Evolutionary conservation across 2,888 invertebrate species (phyloP).

Genomic region (Callimorpha dominula): DNA sequence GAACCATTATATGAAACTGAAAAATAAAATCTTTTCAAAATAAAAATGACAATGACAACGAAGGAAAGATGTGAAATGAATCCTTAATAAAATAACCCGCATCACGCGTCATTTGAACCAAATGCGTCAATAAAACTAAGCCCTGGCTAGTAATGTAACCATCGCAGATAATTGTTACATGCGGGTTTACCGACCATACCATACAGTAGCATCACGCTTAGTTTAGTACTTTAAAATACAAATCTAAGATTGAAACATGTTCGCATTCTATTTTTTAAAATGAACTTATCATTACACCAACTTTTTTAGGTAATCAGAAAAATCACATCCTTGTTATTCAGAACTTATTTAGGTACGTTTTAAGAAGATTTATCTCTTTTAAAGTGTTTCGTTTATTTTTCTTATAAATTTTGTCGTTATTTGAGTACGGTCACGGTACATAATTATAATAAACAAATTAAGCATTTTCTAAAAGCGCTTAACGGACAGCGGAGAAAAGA

Average conservation of each 20-base stretch:
- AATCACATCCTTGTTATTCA: background rate
- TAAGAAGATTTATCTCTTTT: background rate
- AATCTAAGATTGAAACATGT: conserved; percentile 2
- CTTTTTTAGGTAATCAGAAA: background rate
- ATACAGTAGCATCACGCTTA: conserved; percentile 35
- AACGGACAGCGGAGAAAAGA: background rate
- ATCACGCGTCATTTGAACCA: conserved; percentile 60
- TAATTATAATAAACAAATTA: background rate
- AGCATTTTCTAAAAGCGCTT: background rate
- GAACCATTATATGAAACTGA: background rate
- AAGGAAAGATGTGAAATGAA: conserved; percentile 41
- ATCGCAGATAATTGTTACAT: conserved; percentile 56
- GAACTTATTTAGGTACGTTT: background rate
- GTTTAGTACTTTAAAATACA: conserved; percentile 28
- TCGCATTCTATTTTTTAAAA: background rate
- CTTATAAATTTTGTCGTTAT: background rate
- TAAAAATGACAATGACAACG: conserved; percentile 8
- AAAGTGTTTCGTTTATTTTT: background rate
- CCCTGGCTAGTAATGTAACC: conserved; percentile 53
- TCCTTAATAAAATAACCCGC: conserved; percentile 63
- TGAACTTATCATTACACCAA: background rate
- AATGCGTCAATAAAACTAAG: conserved; percentile 66
- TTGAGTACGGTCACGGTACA: background rate
- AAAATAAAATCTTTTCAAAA: background rate
- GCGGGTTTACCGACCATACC: conserved; percentile 56